A percentile compares a stretch with the other conserved stretches of the same genome.
phyloP scores from a whole-genome alignment of 2,113 vertebrate species.

The Philantomba maxwellii region DNA sequence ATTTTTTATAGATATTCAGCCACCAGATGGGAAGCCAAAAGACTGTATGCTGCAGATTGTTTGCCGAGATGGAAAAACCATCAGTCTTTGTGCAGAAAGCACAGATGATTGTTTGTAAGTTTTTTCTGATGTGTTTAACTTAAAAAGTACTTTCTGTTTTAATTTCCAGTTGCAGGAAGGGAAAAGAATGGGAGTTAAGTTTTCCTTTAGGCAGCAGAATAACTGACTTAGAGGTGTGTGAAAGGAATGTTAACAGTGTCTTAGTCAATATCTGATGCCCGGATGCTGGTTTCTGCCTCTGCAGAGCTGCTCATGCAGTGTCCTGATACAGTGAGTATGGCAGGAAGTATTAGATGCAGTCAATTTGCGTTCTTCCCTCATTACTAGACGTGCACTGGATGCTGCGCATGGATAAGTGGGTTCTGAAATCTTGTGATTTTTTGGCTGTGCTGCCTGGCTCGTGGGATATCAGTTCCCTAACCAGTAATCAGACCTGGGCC shows the following conservation, averaged over 20 bases:
- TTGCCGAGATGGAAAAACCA: constrained; percentile 90
- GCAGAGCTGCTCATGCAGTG: background rate
- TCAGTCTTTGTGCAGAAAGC: constrained; percentile 94
- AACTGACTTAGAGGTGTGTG: background rate
- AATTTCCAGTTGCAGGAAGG: background rate
- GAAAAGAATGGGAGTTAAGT: background rate
- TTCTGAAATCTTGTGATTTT: background rate
- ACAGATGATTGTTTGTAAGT: constrained; percentile 95
- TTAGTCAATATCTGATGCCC: background rate
- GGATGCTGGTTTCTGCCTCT: background rate
- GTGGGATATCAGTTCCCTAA: background rate
- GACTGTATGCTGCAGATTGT: constrained; percentile 92
- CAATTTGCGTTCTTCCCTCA: background rate
- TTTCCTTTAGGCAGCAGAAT: background rate
- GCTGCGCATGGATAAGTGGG: background rate
- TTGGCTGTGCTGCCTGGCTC: background rate
- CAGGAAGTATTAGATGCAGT: background rate
- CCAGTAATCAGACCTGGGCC: background rate
- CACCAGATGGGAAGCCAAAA: constrained; percentile 90
- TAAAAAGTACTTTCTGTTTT: background rate
- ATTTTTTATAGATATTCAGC: constrained; percentile 84
- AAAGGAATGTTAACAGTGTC: background rate
- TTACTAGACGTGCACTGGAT: background rate
- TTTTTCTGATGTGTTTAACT: background rate
- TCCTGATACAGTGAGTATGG: no score